Base-by-base conservation (phyloP, 1,140 invertebrate genomes). In the Harpegnathos saltator region DNA sequence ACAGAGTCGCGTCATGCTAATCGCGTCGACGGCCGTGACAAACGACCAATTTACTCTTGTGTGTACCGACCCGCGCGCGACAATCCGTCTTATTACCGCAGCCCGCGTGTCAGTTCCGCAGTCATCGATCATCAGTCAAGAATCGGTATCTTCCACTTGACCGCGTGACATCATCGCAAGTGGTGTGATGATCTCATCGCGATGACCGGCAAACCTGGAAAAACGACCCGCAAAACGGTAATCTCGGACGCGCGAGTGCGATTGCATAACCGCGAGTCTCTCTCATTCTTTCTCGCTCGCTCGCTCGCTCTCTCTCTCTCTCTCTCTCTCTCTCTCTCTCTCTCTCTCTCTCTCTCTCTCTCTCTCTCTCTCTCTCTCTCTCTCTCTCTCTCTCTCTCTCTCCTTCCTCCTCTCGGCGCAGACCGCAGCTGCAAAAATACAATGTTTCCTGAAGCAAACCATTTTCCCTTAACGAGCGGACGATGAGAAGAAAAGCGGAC, bases 131-230 rank as follows among this genome's bases (percentile, higher is more conserved):
- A 17, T 69, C 71, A 71, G 33, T 80, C 65, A 69, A 80, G 14
- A 58, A 24, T 58, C 15, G 50, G 44, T 44, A 75, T 62, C 59
- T 75, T 82, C 69, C 44, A 50, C 19, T 75, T 44, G 56, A 22
- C 19, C 24, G 29, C 33, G 52, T 82, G 80, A 82, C 80, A 82
- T 82, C 80, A 82, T 14, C 62, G 59, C 75, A 29, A 62, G 29
- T 58, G 19, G 75, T n/a, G n/a, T n/a, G n/a, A 33, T 33, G 80
- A 82, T 74, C 58, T 82, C 69, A 82, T 17, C 48, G 29, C 22
- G 71, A 82, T 26, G 68, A 80, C 75, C 54, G 1, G 52, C 14
- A 58, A 73, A 74, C 15, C 48, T 82, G 52, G 17, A 14, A 52
- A 33, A 73, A 73, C 38, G 33, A 26, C 38, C 33, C 48, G 38